Conservation (phyloP, 2,113 vertebrate genomes). For the Boleophthalmus pectinirostris region DNA sequence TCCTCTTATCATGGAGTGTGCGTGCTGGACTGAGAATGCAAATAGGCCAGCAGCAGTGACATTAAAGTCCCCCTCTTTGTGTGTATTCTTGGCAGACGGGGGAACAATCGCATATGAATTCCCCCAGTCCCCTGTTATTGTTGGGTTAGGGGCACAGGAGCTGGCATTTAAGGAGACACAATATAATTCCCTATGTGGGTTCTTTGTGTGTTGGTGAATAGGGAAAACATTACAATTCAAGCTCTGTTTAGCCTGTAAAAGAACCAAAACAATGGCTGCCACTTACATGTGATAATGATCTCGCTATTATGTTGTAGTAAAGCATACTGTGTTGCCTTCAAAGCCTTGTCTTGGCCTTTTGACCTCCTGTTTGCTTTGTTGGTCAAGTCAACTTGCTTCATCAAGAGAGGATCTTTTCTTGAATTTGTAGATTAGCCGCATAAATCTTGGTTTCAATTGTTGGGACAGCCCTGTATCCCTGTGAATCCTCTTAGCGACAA, state of each 20-base stretch:
- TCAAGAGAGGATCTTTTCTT: slow-evolving; percentile 37
- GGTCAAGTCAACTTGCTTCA: slow-evolving; percentile 35
- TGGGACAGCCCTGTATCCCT: slow-evolving; percentile 40
- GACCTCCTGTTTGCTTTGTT: slow-evolving; percentile 32
- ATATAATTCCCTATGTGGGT: slow-evolving; percentile 45
- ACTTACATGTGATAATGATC: slow-evolving; percentile 44
- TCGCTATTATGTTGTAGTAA: slow-evolving; percentile 17
- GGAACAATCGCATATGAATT: slow-evolving; percentile 51
- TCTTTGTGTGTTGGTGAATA: slow-evolving; percentile 59
- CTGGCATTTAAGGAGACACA: slow-evolving; percentile 27
- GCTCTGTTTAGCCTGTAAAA: slow-evolving; percentile 8
- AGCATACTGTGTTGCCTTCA: slow-evolving; percentile 1
- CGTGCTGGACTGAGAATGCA: slow-evolving; percentile 10
- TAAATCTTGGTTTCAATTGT: slow-evolving; percentile 67
- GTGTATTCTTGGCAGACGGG: slow-evolving; percentile 39
- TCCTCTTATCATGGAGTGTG: slow-evolving; percentile 8
- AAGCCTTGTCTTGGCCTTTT: slow-evolving; percentile 5
- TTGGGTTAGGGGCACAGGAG: slow-evolving; percentile 31
- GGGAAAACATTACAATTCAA: slow-evolving; percentile 28
- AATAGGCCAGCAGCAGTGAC: background rate
- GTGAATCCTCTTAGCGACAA: slow-evolving; percentile 72
- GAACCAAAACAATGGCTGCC: background rate
- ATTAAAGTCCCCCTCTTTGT: slow-evolving; percentile 27
- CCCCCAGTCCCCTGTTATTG: slow-evolving; percentile 44
- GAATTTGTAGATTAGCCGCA: slow-evolving; percentile 59